Conservation (phyloP, 2,888 invertebrate species). For the Acronicta aceris region DNA sequence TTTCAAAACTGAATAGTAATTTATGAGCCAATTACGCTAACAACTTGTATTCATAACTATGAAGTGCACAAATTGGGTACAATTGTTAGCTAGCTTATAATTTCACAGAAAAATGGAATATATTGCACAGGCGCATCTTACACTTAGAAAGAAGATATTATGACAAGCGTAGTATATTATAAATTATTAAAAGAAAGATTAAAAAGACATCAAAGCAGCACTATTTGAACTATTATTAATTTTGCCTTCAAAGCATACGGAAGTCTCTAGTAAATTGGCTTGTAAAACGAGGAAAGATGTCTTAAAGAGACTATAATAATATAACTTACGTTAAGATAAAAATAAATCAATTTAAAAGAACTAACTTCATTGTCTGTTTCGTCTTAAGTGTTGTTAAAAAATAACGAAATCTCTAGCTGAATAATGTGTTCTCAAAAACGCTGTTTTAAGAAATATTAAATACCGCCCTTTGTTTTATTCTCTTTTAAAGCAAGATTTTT, state of each 20-base stretch:
- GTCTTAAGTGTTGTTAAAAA: background rate
- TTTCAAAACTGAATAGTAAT: too few relatives aligned
- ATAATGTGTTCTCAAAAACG: background rate
- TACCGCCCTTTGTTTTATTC: too few relatives aligned
- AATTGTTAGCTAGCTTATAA: background rate
- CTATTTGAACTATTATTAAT: conserved; percentile 2
- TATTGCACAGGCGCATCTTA: background rate
- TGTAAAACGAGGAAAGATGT: background rate
- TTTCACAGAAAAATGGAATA: background rate
- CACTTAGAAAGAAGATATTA: background rate
- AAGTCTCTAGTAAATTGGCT: background rate
- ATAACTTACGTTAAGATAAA: background rate
- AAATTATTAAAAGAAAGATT: background rate
- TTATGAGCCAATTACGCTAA: too few relatives aligned
- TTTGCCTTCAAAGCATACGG: background rate
- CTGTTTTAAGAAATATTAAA: background rate
- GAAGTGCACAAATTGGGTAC: too few relatives aligned
- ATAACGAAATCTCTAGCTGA: background rate
- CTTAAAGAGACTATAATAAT: background rate
- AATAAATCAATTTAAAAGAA: background rate
- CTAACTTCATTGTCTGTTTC: background rate
- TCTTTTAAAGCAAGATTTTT: too few relatives aligned
- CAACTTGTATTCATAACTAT: too few relatives aligned
- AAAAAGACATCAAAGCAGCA: background rate
- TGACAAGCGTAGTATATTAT: background rate